These are phyloP conservation scores for Parthenolecanium corni DNA, from an alignment of 2,888 invertebrate species.

Conservation along the genomic window DNA sequence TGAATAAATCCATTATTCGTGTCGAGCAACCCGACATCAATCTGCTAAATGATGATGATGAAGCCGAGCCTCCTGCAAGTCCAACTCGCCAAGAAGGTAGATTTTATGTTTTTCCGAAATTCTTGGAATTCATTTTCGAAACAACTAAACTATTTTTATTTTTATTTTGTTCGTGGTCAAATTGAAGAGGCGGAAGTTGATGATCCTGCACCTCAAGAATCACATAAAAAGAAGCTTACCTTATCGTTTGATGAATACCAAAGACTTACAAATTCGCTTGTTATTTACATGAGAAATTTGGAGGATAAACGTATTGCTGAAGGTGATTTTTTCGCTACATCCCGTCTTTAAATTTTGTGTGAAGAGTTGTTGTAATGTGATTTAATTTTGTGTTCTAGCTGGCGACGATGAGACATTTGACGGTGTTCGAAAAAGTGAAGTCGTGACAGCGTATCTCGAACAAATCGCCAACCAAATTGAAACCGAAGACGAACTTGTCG, in stretches of 20 bases:
- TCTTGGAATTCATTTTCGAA: too few relatives aligned
- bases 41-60: constrained; percentile 69
- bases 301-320: constrained; percentile 43
- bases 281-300: constrained; percentile 75
- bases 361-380: background rate
- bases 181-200: constrained; percentile 8
- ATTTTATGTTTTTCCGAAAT: background rate
- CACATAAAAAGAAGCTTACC: constrained; percentile 57
- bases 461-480: constrained; percentile 79
- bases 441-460: constrained; percentile 88
- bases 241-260: constrained; percentile 91
- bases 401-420: background rate
- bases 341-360: constrained; percentile 1
- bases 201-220: constrained; percentile 12
- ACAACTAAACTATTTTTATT: too few relatives aligned
- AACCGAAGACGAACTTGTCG: constrained; percentile 76
- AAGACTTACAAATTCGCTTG: constrained; percentile 77
- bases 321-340: constrained; percentile 5
- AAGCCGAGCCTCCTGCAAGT: constrained; percentile 42
- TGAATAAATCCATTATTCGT: constrained; percentile 92
- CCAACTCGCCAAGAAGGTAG: constrained; percentile 26
- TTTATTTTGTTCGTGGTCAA: background rate
- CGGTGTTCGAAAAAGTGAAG: constrained; percentile 41
- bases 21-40: constrained; percentile 97
- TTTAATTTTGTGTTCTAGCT: constrained; percentile 16